Conservation (phyloP, 1,140 invertebrate species). For the Zaprionus ornatus region DNA sequence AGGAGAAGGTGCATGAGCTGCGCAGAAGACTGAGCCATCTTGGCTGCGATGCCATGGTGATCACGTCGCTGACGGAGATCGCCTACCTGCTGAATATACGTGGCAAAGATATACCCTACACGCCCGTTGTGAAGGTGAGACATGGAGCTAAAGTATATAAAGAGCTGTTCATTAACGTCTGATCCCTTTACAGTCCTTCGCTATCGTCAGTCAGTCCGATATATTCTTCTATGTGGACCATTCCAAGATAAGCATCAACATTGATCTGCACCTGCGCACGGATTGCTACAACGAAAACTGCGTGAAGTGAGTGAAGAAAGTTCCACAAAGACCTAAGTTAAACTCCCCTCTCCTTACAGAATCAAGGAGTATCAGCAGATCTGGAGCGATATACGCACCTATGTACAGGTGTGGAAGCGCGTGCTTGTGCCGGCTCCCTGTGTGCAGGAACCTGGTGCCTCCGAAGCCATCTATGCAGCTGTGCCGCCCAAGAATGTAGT, state of each 20-base stretch:
- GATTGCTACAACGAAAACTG: constrained; percentile 87
- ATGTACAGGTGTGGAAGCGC: constrained; percentile 87
- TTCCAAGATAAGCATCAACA: constrained; percentile 86
- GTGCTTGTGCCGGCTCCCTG: constrained; percentile 90
- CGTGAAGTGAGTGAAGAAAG: constrained; percentile 85
- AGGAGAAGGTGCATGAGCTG: constrained; percentile 89
- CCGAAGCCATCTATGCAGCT: constrained; percentile 89
- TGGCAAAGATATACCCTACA: constrained; percentile 94
- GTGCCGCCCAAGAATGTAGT: constrained; percentile 87
- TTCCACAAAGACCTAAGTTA: background rate
- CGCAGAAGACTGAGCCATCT: constrained; percentile 87
- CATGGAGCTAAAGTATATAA: background rate
- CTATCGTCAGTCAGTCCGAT: constrained; percentile 87
- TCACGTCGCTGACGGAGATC: constrained; percentile 96
- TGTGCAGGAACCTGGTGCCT: constrained; percentile 89
- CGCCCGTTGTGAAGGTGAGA: constrained; percentile 88
- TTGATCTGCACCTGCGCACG: constrained; percentile 85
- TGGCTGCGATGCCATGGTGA: constrained; percentile 90
- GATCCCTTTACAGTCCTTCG: constrained; percentile 86
- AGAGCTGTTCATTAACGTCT: background rate
- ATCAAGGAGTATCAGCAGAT: constrained; percentile 89
- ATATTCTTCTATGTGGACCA: constrained; percentile 87
- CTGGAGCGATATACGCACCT: constrained; percentile 88
- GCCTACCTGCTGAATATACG: constrained; percentile 98
- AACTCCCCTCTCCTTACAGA: constrained; percentile 82